A percentile compares a stretch with the other conserved stretches of the same genome.
Conservation (phyloP, 1,140 invertebrate species). For the Panagrolaimus sp. region DNA sequence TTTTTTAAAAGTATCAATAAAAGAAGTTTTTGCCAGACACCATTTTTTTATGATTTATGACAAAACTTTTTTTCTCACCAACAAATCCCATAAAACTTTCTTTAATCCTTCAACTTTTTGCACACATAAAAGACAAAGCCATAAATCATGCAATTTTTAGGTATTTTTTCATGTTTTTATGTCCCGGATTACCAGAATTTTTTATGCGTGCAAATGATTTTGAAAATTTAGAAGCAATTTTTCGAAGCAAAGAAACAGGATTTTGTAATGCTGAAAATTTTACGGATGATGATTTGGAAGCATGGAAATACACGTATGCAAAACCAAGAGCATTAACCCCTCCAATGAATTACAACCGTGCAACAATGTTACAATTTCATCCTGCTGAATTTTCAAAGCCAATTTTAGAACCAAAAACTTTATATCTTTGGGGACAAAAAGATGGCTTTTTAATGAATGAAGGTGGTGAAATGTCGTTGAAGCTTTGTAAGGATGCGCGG, state of each 20-base stretch:
- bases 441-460: slow-evolving; percentile 65
- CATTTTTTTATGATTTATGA: too few relatives aligned
- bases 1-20: too few relatives aligned
- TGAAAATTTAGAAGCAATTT: slow-evolving; percentile 61
- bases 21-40: background rate
- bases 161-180: slow-evolving; percentile 71
- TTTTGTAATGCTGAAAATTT: slow-evolving; percentile 49
- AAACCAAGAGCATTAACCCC: slow-evolving; percentile 67
- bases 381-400: slow-evolving; percentile 3
- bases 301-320: slow-evolving; percentile 72
- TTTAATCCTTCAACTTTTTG: too few relatives aligned
- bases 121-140: background rate
- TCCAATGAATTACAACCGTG: slow-evolving; percentile 72
- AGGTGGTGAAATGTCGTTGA: slow-evolving; percentile 66
- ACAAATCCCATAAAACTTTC: too few relatives aligned
- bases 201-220: slow-evolving; percentile 66
- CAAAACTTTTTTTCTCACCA: too few relatives aligned
- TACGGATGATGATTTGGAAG: slow-evolving; percentile 67
- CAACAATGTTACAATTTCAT: slow-evolving; percentile 8
- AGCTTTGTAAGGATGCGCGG: slow-evolving; percentile 66
- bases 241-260: slow-evolving; percentile 8
- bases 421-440: slow-evolving; percentile 67
- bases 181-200: slow-evolving; percentile 70
- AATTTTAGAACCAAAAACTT: slow-evolving; percentile 61
- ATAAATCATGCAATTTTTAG: slow-evolving; percentile 58